phyloP scores from a whole-genome alignment of 2,113 vertebrate genomes.

The Rhinichthys klamathensis region DNA sequence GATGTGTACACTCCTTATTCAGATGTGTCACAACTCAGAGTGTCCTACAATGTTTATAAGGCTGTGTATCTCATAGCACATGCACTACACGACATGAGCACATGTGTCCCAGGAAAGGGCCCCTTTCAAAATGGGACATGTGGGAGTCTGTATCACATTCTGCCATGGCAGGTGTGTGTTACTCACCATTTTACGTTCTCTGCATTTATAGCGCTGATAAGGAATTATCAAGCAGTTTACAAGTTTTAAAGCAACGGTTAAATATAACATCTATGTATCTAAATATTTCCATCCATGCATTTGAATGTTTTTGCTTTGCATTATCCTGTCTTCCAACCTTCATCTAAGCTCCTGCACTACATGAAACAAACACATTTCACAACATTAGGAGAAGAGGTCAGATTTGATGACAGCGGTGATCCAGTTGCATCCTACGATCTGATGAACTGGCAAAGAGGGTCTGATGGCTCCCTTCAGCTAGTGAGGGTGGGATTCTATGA shows the following conservation, averaged over 20 bases:
- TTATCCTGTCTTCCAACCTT: background rate
- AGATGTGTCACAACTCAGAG: slow-evolving; percentile 72
- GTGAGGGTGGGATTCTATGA: slow-evolving; percentile 74
- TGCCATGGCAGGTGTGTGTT: slow-evolving; percentile 73
- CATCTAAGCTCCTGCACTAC: slow-evolving; percentile 68
- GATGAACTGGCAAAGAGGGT: slow-evolving; percentile 72
- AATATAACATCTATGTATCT: background rate
- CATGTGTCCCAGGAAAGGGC: slow-evolving; percentile 63
- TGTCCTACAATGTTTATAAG: slow-evolving; percentile 78
- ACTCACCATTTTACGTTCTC: background rate
- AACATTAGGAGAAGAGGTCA: slow-evolving; percentile 67
- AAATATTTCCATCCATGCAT: background rate
- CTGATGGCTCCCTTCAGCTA: slow-evolving; percentile 66
- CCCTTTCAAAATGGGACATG: slow-evolving; percentile 68
- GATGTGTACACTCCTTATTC: slow-evolving; percentile 67
- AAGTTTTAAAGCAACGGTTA: background rate
- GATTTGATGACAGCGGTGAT: slow-evolving; percentile 75
- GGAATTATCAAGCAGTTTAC: background rate
- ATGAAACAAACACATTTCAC: slow-evolving; percentile 71
- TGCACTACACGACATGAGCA: slow-evolving; percentile 73
- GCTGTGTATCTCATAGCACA: slow-evolving; percentile 75
- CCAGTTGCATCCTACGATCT: slow-evolving; percentile 77
- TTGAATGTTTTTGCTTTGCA: background rate
- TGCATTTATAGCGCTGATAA: background rate
- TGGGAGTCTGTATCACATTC: slow-evolving; percentile 59